Evolutionary conservation across 2,888 invertebrate species (phyloP).

Genomic region (Saturnia japonica): DNA sequence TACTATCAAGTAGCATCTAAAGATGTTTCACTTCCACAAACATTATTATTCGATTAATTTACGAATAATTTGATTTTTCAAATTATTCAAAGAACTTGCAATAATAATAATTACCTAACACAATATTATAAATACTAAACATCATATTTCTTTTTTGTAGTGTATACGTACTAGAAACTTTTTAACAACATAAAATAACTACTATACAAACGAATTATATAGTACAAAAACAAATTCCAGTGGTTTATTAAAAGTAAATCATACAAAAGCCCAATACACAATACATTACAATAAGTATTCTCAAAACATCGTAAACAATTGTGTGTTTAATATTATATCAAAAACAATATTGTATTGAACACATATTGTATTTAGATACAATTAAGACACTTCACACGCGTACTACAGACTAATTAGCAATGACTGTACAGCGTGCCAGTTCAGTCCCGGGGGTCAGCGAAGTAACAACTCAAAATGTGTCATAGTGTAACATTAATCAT

Average conservation of each 20-base stretch:
- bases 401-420: constrained; percentile 29
- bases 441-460: constrained; percentile 21
- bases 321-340: constrained; percentile 16
- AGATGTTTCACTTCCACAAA: too few relatives aligned
- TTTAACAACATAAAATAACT: too few relatives aligned
- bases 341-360: constrained; percentile 41
- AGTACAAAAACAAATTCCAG: background rate
- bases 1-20: too few relatives aligned
- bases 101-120: too few relatives aligned
- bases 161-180: too few relatives aligned
- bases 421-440: constrained; percentile 38
- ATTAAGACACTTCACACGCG: constrained; percentile 33
- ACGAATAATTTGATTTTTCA: too few relatives aligned
- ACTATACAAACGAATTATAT: too few relatives aligned
- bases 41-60: too few relatives aligned
- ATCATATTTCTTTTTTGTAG: too few relatives aligned
- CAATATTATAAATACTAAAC: too few relatives aligned
- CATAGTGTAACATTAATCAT: constrained; percentile 26
- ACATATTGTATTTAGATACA: constrained; percentile 43
- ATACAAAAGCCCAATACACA: background rate
- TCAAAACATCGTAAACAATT: constrained; percentile 16
- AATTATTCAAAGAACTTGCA: too few relatives aligned
- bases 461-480: constrained; percentile 43
- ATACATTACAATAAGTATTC: constrained; percentile 8
- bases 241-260: background rate